These are phyloP conservation scores for Peromyscus polionotus DNA, from an alignment of 2,113 vertebrate genomes.

Conservation along the genomic window DNA sequence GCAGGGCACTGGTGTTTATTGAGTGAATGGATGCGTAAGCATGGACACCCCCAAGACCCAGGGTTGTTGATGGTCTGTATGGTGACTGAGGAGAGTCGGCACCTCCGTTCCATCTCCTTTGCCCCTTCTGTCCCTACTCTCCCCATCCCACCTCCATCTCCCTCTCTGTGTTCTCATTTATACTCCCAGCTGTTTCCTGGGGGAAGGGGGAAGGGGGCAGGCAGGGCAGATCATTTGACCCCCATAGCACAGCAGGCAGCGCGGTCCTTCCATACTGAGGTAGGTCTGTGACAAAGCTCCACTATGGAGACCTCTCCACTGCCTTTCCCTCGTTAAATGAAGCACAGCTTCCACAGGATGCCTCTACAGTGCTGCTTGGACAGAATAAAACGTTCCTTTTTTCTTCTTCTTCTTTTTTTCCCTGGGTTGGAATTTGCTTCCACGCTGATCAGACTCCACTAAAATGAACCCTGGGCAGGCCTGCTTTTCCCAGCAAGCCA, in stretches of 20 bases:
- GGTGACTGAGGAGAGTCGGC: conserved; percentile 34
- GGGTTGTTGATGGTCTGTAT: conserved; percentile 8
- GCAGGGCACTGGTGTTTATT: background rate
- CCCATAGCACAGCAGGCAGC: background rate
- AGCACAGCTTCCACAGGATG: background rate
- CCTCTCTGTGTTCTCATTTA: background rate
- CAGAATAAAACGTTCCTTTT: background rate
- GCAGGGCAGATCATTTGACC: background rate
- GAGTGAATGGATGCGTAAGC: background rate
- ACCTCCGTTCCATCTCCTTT: background rate
- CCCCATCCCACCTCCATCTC: background rate
- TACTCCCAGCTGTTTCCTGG: background rate
- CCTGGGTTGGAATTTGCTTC: conserved; percentile 63
- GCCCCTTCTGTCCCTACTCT: too few species aligned
- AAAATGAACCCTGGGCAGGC: conserved; percentile 56
- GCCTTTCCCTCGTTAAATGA: background rate
- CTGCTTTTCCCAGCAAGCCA: conserved; percentile 43
- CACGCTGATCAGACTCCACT: conserved; percentile 26
- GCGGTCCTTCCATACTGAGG: background rate
- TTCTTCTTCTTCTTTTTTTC: background rate
- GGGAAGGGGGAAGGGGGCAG: background rate
- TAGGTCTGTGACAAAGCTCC: background rate
- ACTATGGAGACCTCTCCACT: background rate
- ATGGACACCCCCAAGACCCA: background rate
- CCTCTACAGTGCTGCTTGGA: background rate